These are phyloP conservation scores for Aleiodes alternator DNA, from an alignment of 2,888 invertebrate genomes.

Conservation along the genomic window DNA sequence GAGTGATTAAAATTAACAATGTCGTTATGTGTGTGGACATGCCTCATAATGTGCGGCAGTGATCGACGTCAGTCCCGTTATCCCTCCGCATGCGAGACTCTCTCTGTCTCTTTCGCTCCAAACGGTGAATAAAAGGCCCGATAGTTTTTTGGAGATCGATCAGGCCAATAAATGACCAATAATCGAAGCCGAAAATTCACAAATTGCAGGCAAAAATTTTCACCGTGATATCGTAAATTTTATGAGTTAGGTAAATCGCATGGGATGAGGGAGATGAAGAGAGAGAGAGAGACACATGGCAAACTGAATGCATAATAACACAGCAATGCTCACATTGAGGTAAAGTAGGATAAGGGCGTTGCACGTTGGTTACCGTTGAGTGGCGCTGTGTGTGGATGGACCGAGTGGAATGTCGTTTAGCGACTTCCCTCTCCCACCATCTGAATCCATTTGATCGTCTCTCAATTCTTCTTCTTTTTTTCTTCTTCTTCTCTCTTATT, in stretches of 20 bases:
- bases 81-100: slow-evolving; percentile 55
- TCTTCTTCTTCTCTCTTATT: slow-evolving; percentile 50
- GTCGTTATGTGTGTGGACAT: slow-evolving; percentile 22
- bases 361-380: slow-evolving; percentile 74
- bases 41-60: slow-evolving; percentile 26
- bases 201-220: neutral
- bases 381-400: slow-evolving; percentile 70
- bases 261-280: neutral
- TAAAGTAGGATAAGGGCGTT: slow-evolving; percentile 67
- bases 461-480: slow-evolving; percentile 49
- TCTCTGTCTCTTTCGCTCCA: slow-evolving; percentile 49
- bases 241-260: neutral
- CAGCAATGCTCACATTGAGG: slow-evolving; percentile 17
- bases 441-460: slow-evolving; percentile 58
- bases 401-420: slow-evolving; percentile 74
- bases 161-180: slow-evolving; percentile 17
- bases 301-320: neutral
- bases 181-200: neutral
- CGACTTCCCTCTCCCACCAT: slow-evolving; percentile 71
- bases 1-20: neutral
- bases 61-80: slow-evolving; percentile 68
- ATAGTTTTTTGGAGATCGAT: slow-evolving; percentile 17
- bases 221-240: neutral
- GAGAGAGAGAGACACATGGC: neutral
- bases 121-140: slow-evolving; percentile 58